Conservation (phyloP, 2,888 invertebrate species). For the Neocrepidodera transversa region DNA sequence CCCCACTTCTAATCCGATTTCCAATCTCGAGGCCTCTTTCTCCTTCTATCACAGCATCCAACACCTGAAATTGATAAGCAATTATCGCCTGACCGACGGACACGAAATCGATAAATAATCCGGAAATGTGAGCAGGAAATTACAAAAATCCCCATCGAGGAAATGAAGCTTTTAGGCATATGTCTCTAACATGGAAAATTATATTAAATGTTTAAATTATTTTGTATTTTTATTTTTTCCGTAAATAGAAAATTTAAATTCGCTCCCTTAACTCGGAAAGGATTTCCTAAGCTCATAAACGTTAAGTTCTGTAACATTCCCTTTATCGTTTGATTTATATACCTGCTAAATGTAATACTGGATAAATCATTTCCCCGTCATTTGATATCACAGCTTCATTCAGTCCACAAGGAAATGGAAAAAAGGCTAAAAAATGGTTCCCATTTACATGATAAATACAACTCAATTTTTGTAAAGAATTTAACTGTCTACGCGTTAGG, state of each 20-base stretch:
- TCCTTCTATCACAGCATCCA: conserved; percentile 10
- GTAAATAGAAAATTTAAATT: neutral
- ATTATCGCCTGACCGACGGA: conserved; percentile 23
- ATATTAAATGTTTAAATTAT: too few species aligned
- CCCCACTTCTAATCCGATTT: conserved; percentile 20
- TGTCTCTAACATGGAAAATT: too few species aligned
- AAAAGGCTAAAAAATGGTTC: conserved; percentile 18
- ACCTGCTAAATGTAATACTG: conserved; percentile 26
- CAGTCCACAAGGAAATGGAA: conserved; percentile 28
- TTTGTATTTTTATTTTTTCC: too few species aligned
- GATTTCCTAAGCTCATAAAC: conserved; percentile 15
- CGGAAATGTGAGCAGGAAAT: conserved; percentile 8
- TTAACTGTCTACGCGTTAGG: conserved; percentile 18
- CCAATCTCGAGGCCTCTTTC: conserved; percentile 11
- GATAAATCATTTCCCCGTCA: conserved; percentile 30
- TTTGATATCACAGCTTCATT: conserved; percentile 28
- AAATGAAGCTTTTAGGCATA: too few species aligned
- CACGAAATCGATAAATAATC: conserved; percentile 17
- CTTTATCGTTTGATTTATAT: conserved; percentile 22
- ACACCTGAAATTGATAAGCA: conserved; percentile 28
- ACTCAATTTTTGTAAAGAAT: conserved; percentile 23
- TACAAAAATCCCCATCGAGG: conserved; percentile 3
- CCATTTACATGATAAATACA: conserved; percentile 28
- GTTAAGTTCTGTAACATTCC: too few species aligned
- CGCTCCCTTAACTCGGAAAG: neutral